Evolutionary conservation across 1,140 invertebrate species (phyloP), one percentile per base, ranked within the genome.

Genomic region (Hylyphantes graminicola): DNA sequence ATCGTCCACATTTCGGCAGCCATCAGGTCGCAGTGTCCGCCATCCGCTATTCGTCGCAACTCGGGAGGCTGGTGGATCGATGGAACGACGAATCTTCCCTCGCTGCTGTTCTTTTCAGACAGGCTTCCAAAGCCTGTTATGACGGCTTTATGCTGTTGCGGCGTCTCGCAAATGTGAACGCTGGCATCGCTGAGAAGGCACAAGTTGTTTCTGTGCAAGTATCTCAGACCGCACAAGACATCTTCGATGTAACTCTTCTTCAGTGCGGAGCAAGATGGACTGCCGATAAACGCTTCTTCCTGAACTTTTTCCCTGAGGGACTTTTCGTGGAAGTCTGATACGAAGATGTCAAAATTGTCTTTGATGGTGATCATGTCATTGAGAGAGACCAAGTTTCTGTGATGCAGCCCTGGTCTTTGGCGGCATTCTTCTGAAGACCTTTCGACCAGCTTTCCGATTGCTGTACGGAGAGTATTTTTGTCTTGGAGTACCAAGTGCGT

Each of bases 1-100:
- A 59, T 12, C 0, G 80, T 51, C 80, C 80, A 83, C 51, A 83
- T 83, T 75, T 83, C 80, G 2, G 63, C 80, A n/a, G 59, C 21
- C 0, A 67, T 48, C 13, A 63, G 61, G 50, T 75, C 63, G 48
- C 55, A 67, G 5, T 76, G 48, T 5, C 12, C 11, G 13, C 53
- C 0, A 55, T 67, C 50, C 12, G 48, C 35, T 15, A 8, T 2
- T 50, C 59, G 15, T 13, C 17, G n/a, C 50, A 75, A 12, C 59
- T 83, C 80, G 7, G 80, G 80, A 55, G 70, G 59, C 67, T 55
- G 13, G 15, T 83, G 57, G 12, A 83, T 59, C 8, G n/a, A 12
- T 9, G 51, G 53, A 13, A 83, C n/a, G 7, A 13, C 0, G 35
- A 82, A 82, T 19, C 15, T 55, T 19, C 35, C 8, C n/a, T 73